phyloP scores from a whole-genome alignment of 1,140 invertebrate genomes.

The Zaprionus capensis region DNA sequence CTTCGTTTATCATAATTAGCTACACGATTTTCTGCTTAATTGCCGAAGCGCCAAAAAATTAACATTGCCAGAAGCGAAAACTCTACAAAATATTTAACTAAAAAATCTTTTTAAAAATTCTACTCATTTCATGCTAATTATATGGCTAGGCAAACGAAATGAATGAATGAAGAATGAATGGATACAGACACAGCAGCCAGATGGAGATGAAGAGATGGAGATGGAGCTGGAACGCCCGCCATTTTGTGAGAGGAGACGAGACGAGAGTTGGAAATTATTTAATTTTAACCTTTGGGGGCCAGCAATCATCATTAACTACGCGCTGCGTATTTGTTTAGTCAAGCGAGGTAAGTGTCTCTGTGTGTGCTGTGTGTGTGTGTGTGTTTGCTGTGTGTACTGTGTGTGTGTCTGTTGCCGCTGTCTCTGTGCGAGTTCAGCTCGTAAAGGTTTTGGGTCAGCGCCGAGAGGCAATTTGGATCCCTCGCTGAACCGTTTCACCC shows the following conservation, averaged over 20 bases:
- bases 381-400: too few relatives aligned
- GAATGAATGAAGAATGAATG: conserved; percentile 50
- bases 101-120: conserved; percentile 62
- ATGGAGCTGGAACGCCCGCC: conserved; percentile 69
- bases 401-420: too few relatives aligned
- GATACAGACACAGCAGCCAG: neutral
- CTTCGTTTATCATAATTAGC: conserved; percentile 76
- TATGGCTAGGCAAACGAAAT: conserved; percentile 61
- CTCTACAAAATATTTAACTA: conserved; percentile 69
- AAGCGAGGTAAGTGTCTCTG: conserved; percentile 53
- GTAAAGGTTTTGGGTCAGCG: conserved; percentile 78
- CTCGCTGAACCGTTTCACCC: conserved; percentile 57
- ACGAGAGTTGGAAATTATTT: conserved; percentile 71
- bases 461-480: conserved; percentile 55
- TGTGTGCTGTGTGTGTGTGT: neutral
- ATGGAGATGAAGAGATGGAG: conserved; percentile 29
- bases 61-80: conserved; percentile 71
- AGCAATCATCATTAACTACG: conserved; percentile 82
- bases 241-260: conserved; percentile 62
- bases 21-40: conserved; percentile 78
- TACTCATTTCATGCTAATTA: conserved; percentile 83
- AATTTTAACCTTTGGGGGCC: conserved; percentile 81
- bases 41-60: conserved; percentile 72
- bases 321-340: conserved; percentile 63
- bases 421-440: conserved; percentile 6